These are phyloP conservation scores for Allochrocebus solatus DNA, from an alignment of 2,797 vertebrate genomes.

Conservation along the genomic window DNA sequence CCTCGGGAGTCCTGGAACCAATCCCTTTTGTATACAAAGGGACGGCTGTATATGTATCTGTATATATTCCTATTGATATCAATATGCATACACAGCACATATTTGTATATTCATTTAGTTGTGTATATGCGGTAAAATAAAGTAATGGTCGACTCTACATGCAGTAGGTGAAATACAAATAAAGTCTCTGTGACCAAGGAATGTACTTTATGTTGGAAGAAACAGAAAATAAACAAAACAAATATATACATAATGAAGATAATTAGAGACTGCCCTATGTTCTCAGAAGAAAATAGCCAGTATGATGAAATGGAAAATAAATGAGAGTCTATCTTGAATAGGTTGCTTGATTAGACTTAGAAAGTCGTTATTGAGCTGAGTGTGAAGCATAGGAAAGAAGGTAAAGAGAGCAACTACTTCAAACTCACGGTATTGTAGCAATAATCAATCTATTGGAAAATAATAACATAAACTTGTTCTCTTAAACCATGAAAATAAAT, in stretches of 20 bases:
- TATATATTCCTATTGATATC: neutral
- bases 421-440: neutral
- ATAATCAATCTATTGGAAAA: neutral
- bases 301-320: neutral
- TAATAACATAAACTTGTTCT: neutral
- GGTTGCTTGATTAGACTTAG: too few relatives aligned
- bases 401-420: neutral
- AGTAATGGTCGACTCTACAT: neutral
- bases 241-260: neutral
- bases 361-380: neutral
- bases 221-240: neutral
- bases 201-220: neutral
- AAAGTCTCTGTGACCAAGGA: neutral
- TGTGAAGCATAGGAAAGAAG: neutral
- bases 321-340: neutral
- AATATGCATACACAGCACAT: neutral
- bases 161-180: neutral
- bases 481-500: neutral
- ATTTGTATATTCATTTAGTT: neutral
- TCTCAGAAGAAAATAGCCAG: neutral
- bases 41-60: neutral
- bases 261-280: neutral
- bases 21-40: neutral
- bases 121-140: neutral
- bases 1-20: neutral